Base-by-base conservation (phyloP, 2,888 invertebrate genomes). In the Autographa pulchrina region DNA sequence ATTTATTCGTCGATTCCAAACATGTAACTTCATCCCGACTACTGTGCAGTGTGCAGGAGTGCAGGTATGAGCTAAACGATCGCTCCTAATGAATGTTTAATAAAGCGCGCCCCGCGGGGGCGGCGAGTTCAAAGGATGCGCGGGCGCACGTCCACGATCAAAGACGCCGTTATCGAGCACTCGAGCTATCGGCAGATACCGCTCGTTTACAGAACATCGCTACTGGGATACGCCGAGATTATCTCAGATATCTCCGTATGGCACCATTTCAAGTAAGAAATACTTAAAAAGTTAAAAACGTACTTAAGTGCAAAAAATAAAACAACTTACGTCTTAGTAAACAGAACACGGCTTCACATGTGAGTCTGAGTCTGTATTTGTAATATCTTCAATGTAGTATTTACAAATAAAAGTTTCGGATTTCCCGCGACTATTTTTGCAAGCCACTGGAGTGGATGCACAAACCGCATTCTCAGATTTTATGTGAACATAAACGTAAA, bases 81-180 rank as follows among this genome's bases (percentile, higher is more conserved):
- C 86, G 86, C 81, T 85, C 87, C 86, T 92, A 94, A 94, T 93
- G 91, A 92, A 92, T 89, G 90, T 90, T 90, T 92, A 92, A 92
- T 92, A 91, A 88, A 89, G 89, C 82, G 88, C 90, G 84, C 88
- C 88, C 90, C 86, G 90, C 88, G 88, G 88, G 85, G 88, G 89
- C 94, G 94, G 94, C 88, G 83, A 88, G 91, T 91, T 93, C 91
- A 95, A 95, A 94, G 89, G 83, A 87, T 86, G 86, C 86, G 86
- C 82, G 85, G 84, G 76, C 78, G 78, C 87, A 78, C 75, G 78
- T 76, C 75, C 73, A 72, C 86, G 88, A 91, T 93, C 93, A 94
- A 94, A 92, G 93, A 90, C 91, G 92, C 88, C 91, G 89, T 92
- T 93, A 93, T 92, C 92, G 89, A 85, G 90, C 89, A 91, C 92